These are phyloP conservation scores for Neuroterus valhalla DNA, from an alignment of 1,140 invertebrate genomes.

Conservation along the genomic window DNA sequence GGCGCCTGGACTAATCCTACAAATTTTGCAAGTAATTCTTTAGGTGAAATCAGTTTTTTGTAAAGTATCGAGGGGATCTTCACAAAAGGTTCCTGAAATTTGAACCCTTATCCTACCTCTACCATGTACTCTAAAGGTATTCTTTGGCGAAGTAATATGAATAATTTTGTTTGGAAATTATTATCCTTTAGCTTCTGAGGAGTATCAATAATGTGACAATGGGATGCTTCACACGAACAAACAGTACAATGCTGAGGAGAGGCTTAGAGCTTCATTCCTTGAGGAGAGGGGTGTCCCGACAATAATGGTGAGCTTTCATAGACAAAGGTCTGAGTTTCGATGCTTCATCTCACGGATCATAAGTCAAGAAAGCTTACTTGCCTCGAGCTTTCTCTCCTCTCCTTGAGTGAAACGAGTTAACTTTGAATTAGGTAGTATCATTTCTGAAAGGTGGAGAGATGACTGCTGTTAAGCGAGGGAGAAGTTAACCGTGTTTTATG, in stretches of 20 bases:
- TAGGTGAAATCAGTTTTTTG: no score
- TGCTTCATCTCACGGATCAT: conserved; percentile 50
- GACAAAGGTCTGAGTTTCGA: conserved; percentile 52
- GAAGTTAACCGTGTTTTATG: neutral
- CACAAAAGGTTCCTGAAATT: no score
- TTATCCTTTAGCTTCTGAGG: conserved; percentile 26
- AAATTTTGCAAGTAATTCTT: no score
- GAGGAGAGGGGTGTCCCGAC: conserved; percentile 40
- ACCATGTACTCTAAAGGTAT: no score
- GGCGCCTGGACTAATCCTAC: no score
- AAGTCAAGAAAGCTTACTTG: conserved; percentile 50
- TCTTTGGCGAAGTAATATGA: no score
- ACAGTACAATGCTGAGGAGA: conserved; percentile 50
- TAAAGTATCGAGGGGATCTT: no score
- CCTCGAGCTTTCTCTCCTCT: neutral
- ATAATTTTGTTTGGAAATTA: conserved; percentile 42
- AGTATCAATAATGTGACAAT: conserved; percentile 52
- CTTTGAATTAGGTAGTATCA: conserved; percentile 8
- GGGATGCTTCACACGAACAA: conserved; percentile 61
- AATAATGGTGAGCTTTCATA: conserved; percentile 52
- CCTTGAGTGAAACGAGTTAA: neutral
- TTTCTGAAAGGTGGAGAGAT: neutral
- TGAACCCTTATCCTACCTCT: no score
- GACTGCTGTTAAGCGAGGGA: neutral
- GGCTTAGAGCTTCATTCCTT: conserved; percentile 1